These are phyloP conservation scores for Drosophila demipolita DNA, from an alignment of 2,888 invertebrate genomes.

Conservation along the genomic window DNA sequence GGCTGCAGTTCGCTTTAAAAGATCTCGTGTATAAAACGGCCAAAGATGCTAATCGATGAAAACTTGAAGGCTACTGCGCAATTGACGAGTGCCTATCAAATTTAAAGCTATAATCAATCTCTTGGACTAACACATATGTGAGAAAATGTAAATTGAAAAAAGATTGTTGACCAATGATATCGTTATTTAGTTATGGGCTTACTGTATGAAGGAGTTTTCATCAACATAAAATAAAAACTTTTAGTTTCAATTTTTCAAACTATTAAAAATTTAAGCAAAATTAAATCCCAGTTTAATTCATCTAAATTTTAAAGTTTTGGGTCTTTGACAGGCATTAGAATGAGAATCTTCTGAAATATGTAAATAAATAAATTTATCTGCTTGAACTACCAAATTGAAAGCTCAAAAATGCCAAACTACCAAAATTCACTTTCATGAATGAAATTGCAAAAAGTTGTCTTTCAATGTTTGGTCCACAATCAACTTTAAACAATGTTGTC, in stretches of 20 bases:
- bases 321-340: not conserved
- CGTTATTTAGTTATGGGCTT: not conserved
- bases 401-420: not conserved
- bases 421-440: not conserved
- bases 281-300: not conserved
- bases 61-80: conserved; percentile 23
- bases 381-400: not conserved
- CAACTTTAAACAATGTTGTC: conserved; percentile 42
- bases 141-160: not conserved
- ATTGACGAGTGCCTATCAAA: conserved; percentile 42
- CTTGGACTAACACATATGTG: not conserved
- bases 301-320: not conserved
- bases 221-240: not conserved
- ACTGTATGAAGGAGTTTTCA: not conserved
- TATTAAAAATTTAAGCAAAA: not conserved
- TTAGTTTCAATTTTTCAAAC: not conserved
- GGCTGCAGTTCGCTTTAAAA: conserved; percentile 14
- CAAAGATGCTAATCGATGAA: conserved; percentile 35
- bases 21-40: conserved; percentile 15
- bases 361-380: not conserved
- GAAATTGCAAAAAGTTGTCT: conserved; percentile 32
- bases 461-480: conserved; percentile 12
- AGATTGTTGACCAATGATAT: not conserved
- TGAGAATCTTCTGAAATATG: not conserved
- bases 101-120: conserved; percentile 28